Conservation (phyloP, 1,140 invertebrate genomes). For the Drosophila pseudoobscura region DNA sequence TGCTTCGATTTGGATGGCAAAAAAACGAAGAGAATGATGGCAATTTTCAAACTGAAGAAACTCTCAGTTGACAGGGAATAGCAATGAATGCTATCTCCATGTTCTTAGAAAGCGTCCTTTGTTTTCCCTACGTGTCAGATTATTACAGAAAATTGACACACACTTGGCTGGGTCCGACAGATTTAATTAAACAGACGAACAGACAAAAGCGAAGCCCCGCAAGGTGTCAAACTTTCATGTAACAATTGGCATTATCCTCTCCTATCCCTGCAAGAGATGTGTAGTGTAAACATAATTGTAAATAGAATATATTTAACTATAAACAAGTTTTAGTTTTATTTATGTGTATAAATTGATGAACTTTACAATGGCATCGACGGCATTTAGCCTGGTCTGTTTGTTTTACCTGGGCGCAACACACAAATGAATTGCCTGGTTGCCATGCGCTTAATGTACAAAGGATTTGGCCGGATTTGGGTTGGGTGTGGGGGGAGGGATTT, state of each 20-base stretch:
- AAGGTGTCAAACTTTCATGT: conserved; percentile 75
- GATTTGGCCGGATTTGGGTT: conserved; percentile 4
- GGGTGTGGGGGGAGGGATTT: neutral
- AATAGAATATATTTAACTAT: conserved; percentile 21
- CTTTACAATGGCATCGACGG: neutral
- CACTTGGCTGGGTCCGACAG: conserved; percentile 21
- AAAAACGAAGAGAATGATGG: neutral
- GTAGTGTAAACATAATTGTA: conserved; percentile 5
- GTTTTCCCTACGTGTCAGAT: conserved; percentile 37
- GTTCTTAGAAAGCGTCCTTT: neutral
- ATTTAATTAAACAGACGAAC: conserved; percentile 5
- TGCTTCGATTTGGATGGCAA: neutral
- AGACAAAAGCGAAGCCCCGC: conserved; percentile 36
- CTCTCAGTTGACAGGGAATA: no score
- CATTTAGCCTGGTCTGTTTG: neutral
- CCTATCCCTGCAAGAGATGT: conserved; percentile 35
- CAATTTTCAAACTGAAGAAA: no score
- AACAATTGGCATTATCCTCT: conserved; percentile 81
- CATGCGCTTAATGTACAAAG: conserved; percentile 33
- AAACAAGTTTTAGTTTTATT: conserved; percentile 55
- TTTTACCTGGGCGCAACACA: conserved; percentile 35
- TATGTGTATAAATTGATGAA: conserved; percentile 42
- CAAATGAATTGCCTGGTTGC: conserved; percentile 23
- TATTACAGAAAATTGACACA: conserved; percentile 72
- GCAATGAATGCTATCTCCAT: no score